These are phyloP conservation scores for Cacoxenus indagator DNA, from an alignment of 2,888 invertebrate species.

Conservation along the genomic window DNA sequence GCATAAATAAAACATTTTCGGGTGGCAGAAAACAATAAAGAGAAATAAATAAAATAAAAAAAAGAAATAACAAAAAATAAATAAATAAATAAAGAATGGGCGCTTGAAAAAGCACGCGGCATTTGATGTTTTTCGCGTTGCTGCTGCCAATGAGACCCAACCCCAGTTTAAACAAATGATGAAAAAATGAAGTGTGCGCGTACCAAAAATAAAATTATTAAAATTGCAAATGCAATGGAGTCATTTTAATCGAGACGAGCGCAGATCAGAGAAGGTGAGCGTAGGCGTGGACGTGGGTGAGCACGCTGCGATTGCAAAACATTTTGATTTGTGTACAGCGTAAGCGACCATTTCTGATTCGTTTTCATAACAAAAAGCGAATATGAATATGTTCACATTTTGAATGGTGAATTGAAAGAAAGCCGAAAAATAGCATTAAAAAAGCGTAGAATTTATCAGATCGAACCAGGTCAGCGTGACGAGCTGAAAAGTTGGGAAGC, in stretches of 20 bases:
- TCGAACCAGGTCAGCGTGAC: not conserved
- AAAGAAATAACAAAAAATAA: not conserved
- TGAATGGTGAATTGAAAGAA: slow-evolving; percentile 32
- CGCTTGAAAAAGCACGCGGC: slow-evolving; percentile 55
- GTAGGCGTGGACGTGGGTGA: slow-evolving; percentile 24
- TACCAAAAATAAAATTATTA: slow-evolving; percentile 4
- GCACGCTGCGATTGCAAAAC: too few species aligned
- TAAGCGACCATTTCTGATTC: slow-evolving; percentile 51
- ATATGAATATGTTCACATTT: slow-evolving; percentile 19
- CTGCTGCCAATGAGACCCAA: not conserved
- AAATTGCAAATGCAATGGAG: slow-evolving; percentile 45
- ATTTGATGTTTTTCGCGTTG: slow-evolving; percentile 54
- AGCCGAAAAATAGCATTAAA: not conserved
- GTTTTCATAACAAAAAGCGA: slow-evolving; percentile 25
- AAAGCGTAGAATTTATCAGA: too few species aligned
- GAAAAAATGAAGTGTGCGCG: slow-evolving; percentile 26
- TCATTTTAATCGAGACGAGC: slow-evolving; percentile 55
- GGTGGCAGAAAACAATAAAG: not conserved
- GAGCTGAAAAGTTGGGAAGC: slow-evolving; percentile 12
- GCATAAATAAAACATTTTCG: slow-evolving; percentile 11
- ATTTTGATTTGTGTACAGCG: slow-evolving; percentile 51
- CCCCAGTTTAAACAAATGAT: not conserved
- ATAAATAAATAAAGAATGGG: slow-evolving; percentile 33
- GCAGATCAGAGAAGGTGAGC: slow-evolving; percentile 11
- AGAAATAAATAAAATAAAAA: not conserved